Evolutionary conservation across 2,113 vertebrate genomes (phyloP).

Genomic region (Gymnocephalus cernua): DNA sequence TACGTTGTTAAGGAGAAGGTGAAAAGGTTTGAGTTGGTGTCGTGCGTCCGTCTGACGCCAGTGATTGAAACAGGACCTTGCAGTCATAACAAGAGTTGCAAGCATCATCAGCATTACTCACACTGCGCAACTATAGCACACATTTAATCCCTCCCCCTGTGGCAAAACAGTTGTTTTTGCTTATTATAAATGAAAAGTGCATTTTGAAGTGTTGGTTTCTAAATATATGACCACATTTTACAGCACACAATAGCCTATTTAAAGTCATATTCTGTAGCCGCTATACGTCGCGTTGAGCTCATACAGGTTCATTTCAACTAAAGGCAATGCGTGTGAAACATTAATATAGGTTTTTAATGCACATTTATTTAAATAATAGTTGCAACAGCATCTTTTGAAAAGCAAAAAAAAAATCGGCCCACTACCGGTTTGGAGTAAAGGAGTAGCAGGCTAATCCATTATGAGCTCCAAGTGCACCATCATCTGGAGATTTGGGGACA

Average conservation of each 20-base stretch:
- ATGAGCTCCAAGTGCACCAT: slow-evolving; percentile 63
- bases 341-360: not conserved
- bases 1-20: slow-evolving; percentile 58
- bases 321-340: not conserved
- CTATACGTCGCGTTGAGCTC: not conserved
- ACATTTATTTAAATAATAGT: not conserved
- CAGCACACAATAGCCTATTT: not conserved
- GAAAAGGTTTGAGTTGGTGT: slow-evolving; percentile 59
- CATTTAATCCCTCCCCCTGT: slow-evolving; percentile 67
- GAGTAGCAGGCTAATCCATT: slow-evolving; percentile 1
- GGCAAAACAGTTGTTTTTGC: not conserved
- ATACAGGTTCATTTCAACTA: not conserved
- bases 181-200: not conserved
- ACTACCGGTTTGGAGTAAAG: slow-evolving; percentile 46
- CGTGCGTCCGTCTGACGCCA: slow-evolving; percentile 86
- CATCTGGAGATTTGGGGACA: slow-evolving; percentile 52
- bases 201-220: not conserved
- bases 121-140: slow-evolving; percentile 61
- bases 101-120: slow-evolving; percentile 58
- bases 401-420: not conserved
- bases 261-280: not conserved
- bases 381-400: slow-evolving; percentile 35
- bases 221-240: not conserved
- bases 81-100: slow-evolving; percentile 80
- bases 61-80: slow-evolving; percentile 85